Percentiles rank a stretch among this genome's conserved stretches.
Evolutionary conservation across 2,797 vertebrate genomes (phyloP).

Genomic region (Eospalax fontanierii): DNA sequence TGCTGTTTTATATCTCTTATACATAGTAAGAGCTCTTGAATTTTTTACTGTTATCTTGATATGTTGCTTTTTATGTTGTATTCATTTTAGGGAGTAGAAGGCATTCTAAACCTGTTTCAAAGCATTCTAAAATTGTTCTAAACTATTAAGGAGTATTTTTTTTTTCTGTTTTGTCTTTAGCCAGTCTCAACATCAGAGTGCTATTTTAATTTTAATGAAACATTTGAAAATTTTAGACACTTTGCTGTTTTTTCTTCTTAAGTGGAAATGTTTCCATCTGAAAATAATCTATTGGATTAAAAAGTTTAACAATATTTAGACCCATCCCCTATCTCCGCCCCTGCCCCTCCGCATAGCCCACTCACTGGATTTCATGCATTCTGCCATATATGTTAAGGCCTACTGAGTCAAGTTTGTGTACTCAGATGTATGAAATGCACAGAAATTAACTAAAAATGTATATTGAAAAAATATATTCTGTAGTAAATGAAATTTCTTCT

Average conservation of each 20-base stretch:
- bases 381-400: too few species aligned
- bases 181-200: neutral
- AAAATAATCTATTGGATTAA: slow-evolving; percentile 47
- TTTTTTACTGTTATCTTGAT: neutral
- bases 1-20: neutral
- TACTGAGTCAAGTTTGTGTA: too few species aligned
- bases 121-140: slow-evolving; percentile 58
- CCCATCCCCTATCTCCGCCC: too few species aligned
- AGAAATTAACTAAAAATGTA: too few species aligned
- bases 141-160: neutral
- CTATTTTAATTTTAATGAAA: slow-evolving; percentile 61
- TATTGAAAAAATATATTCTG: neutral
- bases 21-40: neutral
- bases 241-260: slow-evolving; percentile 1
- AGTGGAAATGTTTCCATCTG: slow-evolving; percentile 17
- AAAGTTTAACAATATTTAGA: neutral
- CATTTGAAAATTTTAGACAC: slow-evolving; percentile 28
- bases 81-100: too few species aligned
- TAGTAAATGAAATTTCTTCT: slow-evolving; percentile 7
- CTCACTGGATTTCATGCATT: too few species aligned
- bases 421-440: too few species aligned
- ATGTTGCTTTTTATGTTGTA: neutral
- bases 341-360: too few species aligned
- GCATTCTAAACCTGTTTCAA: too few species aligned
- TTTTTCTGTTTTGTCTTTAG: slow-evolving; percentile 25